phyloP scores from a whole-genome alignment of 2,113 vertebrate genomes.

The Tachysurus fulvidraco region DNA sequence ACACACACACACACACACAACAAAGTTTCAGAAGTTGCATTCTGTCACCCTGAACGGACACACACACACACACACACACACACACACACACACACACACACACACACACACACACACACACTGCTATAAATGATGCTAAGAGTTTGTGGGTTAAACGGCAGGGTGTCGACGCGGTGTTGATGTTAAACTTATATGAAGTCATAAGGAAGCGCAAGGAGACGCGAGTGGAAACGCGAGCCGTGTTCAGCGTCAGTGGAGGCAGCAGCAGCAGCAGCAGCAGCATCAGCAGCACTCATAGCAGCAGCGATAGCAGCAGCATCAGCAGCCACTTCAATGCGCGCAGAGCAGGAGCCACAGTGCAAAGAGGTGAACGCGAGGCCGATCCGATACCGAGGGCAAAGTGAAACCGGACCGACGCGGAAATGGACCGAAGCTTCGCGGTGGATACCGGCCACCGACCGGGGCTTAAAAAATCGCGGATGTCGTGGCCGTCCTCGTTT shows the following conservation, averaged over 20 bases:
- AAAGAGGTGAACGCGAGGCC: slow-evolving; percentile 12
- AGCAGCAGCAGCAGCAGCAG: slow-evolving; percentile 32
- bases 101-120: neutral
- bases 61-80: neutral
- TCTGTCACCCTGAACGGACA: neutral
- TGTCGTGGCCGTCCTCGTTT: slow-evolving; percentile 58
- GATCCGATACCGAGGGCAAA: slow-evolving; percentile 30
- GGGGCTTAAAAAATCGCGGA: slow-evolving; percentile 58
- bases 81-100: neutral
- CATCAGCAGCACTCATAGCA: neutral
- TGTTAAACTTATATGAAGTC: neutral
- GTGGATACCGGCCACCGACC: slow-evolving; percentile 57
- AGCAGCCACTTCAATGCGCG: slow-evolving; percentile 38
- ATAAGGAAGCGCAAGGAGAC: neutral
- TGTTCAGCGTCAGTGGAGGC: slow-evolving; percentile 26
- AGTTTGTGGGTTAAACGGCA: neutral
- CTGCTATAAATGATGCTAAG: neutral
- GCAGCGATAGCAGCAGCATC: slow-evolving; percentile 43
- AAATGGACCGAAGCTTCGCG: slow-evolving; percentile 56
- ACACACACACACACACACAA: no score
- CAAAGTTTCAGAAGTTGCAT: slow-evolving; percentile 3
- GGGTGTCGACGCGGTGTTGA: neutral
- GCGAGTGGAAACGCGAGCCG: slow-evolving; percentile 17
- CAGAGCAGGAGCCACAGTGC: slow-evolving; percentile 10
- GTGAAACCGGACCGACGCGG: slow-evolving; percentile 34